Evolutionary conservation across 1,140 invertebrate species (phyloP).

Genomic region (Trichonephila clavata): DNA sequence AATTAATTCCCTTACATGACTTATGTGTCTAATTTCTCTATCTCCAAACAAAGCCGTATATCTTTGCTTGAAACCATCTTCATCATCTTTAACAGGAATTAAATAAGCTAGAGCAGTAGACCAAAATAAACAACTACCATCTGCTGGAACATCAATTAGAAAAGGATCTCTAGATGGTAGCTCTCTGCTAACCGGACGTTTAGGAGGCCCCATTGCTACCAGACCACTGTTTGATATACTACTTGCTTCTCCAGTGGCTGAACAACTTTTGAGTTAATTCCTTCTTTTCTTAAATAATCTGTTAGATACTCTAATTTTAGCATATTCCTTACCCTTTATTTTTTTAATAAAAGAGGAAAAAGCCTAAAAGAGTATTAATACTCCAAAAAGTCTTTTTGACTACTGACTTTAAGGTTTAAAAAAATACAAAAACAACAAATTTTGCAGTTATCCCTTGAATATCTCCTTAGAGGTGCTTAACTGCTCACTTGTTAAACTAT

Average conservation of each 20-base stretch:
- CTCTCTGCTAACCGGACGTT: background rate
- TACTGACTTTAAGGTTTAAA: background rate
- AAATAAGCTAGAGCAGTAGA: slow-evolving; percentile 16
- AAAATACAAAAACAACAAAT: background rate
- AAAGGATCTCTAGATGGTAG: background rate
- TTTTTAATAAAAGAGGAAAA: background rate
- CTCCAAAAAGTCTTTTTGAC: background rate
- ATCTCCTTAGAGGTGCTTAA: background rate
- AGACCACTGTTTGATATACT: slow-evolving; percentile 4
- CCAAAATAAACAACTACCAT: slow-evolving; percentile 23
- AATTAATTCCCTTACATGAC: slow-evolving; percentile 10
- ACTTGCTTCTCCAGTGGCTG: background rate
- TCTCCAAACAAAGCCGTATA: slow-evolving; percentile 34
- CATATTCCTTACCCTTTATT: background rate
- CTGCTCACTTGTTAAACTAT: background rate
- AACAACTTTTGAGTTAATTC: slow-evolving; percentile 21
- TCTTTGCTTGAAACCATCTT: slow-evolving; percentile 31
- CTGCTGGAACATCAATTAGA: background rate
- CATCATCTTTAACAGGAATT: slow-evolving; percentile 19
- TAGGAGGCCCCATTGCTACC: background rate
- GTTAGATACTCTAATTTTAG: background rate
- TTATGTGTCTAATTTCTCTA: slow-evolving; percentile 16
- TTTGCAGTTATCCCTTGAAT: background rate
- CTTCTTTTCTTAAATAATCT: slow-evolving; percentile 22
- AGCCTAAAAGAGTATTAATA: background rate